Percentiles rank a stretch among this genome's conserved stretches.
phyloP scores from a whole-genome alignment of 1,140 invertebrate species.

The Drosophila pruinosa region DNA sequence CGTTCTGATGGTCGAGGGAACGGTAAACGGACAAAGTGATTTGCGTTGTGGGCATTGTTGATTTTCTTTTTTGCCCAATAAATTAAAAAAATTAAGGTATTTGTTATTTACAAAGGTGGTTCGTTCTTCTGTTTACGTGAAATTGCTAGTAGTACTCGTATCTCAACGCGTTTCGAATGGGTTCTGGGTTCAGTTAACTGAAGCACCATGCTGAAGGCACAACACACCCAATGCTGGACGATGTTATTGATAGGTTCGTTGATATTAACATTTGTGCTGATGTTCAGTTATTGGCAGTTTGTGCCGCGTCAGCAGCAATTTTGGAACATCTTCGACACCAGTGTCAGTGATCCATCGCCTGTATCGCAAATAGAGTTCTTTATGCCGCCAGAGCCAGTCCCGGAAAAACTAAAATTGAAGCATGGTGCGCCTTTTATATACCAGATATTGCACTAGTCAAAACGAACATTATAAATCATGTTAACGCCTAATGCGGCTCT shows the following conservation, averaged over 20 bases:
- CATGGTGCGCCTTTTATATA: conserved; percentile 55
- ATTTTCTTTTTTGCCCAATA: conserved; percentile 14
- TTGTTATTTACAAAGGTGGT: conserved; percentile 15
- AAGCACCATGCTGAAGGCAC: conserved; percentile 46
- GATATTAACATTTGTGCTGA: conserved; percentile 38
- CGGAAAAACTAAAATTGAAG: conserved; percentile 53
- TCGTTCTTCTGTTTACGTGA: background rate
- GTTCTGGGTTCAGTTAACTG: background rate
- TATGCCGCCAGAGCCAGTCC: conserved; percentile 42
- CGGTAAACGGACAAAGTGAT: background rate
- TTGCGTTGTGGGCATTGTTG: conserved; percentile 12
- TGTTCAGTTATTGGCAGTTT: conserved; percentile 57
- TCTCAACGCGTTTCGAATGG: background rate
- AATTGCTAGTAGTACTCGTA: background rate
- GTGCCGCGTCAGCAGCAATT: conserved; percentile 40
- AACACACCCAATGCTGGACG: conserved; percentile 45
- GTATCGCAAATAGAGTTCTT: conserved; percentile 12
- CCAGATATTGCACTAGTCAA: conserved; percentile 54
- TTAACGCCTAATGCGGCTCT: background rate
- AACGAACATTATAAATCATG: background rate
- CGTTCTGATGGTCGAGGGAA: conserved; percentile 1
- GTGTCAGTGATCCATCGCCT: background rate
- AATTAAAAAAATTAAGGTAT: conserved; percentile 5
- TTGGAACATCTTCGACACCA: conserved; percentile 32
- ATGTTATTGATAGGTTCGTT: conserved; percentile 41